A percentile compares a stretch with the other conserved stretches of the same genome.
Evolutionary conservation across 2,888 invertebrate genomes (phyloP).

Genomic region (Biston betularia): DNA sequence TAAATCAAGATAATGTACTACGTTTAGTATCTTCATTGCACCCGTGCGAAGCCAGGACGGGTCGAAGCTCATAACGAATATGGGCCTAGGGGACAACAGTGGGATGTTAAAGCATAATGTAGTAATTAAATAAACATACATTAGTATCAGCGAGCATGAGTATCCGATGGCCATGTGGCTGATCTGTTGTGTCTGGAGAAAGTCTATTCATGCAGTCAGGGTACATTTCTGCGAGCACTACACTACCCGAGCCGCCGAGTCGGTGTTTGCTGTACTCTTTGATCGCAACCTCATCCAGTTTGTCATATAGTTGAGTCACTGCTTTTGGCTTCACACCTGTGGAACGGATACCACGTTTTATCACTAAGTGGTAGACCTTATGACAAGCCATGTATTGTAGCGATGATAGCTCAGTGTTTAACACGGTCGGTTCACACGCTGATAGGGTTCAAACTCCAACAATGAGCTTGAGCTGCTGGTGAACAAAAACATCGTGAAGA

Average conservation of each 20-base stretch:
- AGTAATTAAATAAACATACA: conserved; percentile 59
- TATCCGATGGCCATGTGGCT: conserved; percentile 84
- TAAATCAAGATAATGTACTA: too few species aligned
- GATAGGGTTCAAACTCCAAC: too few species aligned
- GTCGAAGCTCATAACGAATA: too few species aligned
- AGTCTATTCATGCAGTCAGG: conserved; percentile 87
- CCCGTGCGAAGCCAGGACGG: too few species aligned
- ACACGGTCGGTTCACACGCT: too few species aligned
- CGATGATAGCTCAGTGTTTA: too few species aligned
- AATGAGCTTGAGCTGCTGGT: too few species aligned
- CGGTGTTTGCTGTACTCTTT: conserved; percentile 75
- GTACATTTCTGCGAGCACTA: conserved; percentile 88
- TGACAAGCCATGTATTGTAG: too few species aligned
- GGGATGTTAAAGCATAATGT: too few species aligned
- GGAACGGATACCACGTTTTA: background rate
- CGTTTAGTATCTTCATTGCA: too few species aligned
- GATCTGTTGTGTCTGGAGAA: conserved; percentile 83
- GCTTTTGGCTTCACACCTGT: conserved; percentile 86
- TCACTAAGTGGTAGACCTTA: background rate
- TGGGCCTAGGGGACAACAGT: too few species aligned
- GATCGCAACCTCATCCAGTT: conserved; percentile 81
- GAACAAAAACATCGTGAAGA: too few species aligned
- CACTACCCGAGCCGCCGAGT: conserved; percentile 86
- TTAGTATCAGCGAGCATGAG: conserved; percentile 89
- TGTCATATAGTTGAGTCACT: conserved; percentile 85